Evolutionary conservation across 37 sponge, comb jelly and placozoan species (phyloP), one percentile per base, ranked within the genome.

Genomic region (Chondrosia reniformis): DNA sequence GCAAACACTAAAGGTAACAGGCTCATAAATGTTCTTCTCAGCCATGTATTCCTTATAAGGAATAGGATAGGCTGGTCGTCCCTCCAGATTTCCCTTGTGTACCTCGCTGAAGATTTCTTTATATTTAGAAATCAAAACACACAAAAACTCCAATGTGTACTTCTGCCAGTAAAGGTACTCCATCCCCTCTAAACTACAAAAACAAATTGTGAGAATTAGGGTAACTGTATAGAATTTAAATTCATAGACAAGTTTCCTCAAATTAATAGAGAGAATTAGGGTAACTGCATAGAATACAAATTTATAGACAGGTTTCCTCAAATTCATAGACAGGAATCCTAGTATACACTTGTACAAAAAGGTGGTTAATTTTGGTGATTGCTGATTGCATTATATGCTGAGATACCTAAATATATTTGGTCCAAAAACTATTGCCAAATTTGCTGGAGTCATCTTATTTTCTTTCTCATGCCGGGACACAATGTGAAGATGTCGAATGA

Each of bases 371-470:
- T n/a, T n/a, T n/a, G n/a, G n/a, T n/a, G n/a, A n/a, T n/a, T n/a
- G n/a, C n/a, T n/a, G n/a, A n/a, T n/a, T n/a, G n/a, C n/a, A n/a
- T n/a, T 59, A 34, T 44, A 69, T 25, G 24, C 43, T 43, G 25
- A 40, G 63, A 17, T 45, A 89, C 83, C 93, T 76, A 85, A 96
- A 92, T 3, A 96, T 40, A 33, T 86, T 90, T 37, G 97, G 97
- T 49, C 93, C 97, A 86, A 96, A 92, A 24, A 96, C 93, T n/a
- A 96, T 96, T 21, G 93, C 90, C 44, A 96, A 83, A 8, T 93
- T 82, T 13, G 88, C 86, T 0, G 88, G 46, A 63, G 89, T 84
- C 97, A 96, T 96, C 87, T 93, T 96, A 80, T 92, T 96, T 13
- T 57, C 44, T 12, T 42, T 86, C 55, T 79, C 67, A 72, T 89